Conservation (phyloP, 2,888 invertebrate species). For the Saturnia japonica region DNA sequence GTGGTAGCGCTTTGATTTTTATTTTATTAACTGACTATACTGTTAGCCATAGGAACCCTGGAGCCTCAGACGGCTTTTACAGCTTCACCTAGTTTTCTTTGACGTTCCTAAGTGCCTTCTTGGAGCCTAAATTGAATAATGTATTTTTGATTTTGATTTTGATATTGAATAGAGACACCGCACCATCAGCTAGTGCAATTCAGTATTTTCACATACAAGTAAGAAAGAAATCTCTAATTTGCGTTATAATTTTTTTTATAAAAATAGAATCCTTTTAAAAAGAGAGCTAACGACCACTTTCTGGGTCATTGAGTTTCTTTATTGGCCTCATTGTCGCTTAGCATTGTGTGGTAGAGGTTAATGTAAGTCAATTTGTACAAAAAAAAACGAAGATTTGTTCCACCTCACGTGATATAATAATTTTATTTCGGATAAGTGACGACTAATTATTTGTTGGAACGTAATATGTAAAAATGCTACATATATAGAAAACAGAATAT, state of each 20-base stretch:
- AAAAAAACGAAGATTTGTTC: neutral
- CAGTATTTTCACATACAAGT: neutral
- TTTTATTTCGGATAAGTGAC: neutral
- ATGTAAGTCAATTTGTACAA: slow-evolving; percentile 5
- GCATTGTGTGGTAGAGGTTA: slow-evolving; percentile 7
- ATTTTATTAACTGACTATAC: too few species aligned
- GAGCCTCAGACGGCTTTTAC: too few species aligned
- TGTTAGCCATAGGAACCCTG: too few species aligned
- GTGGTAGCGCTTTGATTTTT: too few species aligned
- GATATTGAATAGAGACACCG: neutral
- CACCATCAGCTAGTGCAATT: neutral
- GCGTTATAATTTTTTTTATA: neutral
- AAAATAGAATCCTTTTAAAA: slow-evolving; percentile 3
- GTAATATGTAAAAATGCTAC: too few species aligned
- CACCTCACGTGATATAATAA: neutral
- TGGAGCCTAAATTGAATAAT: too few species aligned
- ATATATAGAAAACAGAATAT: too few species aligned
- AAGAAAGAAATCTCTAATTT: neutral
- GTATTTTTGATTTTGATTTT: neutral
- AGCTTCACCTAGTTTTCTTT: too few species aligned
- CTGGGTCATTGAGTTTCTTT: slow-evolving; percentile 11
- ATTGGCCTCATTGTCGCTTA: neutral
- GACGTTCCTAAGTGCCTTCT: too few species aligned
- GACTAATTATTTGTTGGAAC: too few species aligned
- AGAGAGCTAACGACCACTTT: neutral